Evolutionary conservation across 2,888 invertebrate genomes (phyloP).

Genomic region (Dascillus cervinus): DNA sequence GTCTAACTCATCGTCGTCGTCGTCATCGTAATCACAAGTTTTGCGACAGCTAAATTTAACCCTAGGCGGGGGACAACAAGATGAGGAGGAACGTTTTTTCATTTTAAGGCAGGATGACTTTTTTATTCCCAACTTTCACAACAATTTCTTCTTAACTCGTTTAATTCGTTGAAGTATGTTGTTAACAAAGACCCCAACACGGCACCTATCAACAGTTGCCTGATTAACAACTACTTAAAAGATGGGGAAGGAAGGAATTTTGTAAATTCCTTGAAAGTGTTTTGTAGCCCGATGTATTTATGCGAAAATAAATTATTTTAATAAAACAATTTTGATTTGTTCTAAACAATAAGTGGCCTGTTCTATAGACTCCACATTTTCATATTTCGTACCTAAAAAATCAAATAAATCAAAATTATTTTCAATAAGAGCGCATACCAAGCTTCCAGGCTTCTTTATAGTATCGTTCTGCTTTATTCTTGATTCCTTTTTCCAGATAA

Average conservation of each 20-base stretch:
- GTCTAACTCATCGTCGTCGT: slow-evolving; percentile 85
- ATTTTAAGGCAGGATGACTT: slow-evolving; percentile 77
- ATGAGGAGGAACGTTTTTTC: slow-evolving; percentile 81
- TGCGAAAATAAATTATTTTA: slow-evolving; percentile 19
- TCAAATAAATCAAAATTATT: no score
- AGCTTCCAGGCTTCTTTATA: slow-evolving; percentile 66
- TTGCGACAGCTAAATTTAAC: slow-evolving; percentile 82
- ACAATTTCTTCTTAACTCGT: slow-evolving; percentile 14
- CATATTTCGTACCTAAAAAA: slow-evolving; percentile 51
- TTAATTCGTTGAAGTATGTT: no score
- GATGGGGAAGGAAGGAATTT: no score
- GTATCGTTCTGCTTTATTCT: slow-evolving; percentile 59
- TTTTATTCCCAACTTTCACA: slow-evolving; percentile 4
- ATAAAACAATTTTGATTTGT: slow-evolving; percentile 52
- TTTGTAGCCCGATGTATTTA: no score
- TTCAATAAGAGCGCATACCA: no score
- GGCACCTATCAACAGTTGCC: no score
- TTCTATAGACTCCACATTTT: slow-evolving; percentile 58
- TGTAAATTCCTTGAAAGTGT: no score
- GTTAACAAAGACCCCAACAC: no score
- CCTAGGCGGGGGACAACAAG: slow-evolving; percentile 79
- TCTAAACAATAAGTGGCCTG: slow-evolving; percentile 74
- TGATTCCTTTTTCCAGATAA: slow-evolving; percentile 63
- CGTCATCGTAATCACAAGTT: slow-evolving; percentile 66
- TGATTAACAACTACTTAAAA: no score